A percentile compares a stretch with the other conserved stretches of the same genome.
Conservation (phyloP, 1,140 invertebrate species). For the Hydropsyche tenuis region DNA sequence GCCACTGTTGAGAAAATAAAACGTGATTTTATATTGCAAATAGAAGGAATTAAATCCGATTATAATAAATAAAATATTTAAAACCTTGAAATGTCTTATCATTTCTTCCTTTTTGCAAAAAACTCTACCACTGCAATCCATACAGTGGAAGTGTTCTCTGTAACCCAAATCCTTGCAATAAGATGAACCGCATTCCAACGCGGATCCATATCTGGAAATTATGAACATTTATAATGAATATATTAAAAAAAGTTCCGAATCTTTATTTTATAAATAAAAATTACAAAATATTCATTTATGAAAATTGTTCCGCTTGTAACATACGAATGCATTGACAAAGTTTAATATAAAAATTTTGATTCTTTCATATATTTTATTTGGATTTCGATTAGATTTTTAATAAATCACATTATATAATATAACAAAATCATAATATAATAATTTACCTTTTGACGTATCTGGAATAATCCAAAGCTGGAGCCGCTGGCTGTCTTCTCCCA, state of each 20-base stretch:
- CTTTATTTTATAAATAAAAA: no score
- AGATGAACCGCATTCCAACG: constrained; percentile 78
- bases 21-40: no score
- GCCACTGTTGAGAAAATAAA: constrained; percentile 80
- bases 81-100: constrained; percentile 87
- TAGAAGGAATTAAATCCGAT: background rate
- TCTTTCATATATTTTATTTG: no score
- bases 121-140: constrained; percentile 87
- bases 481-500: constrained; percentile 58
- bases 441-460: constrained; percentile 79
- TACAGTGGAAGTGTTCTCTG: constrained; percentile 95
- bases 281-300: no score
- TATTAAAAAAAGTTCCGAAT: no score
- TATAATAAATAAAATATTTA: constrained; percentile 6
- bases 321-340: no score
- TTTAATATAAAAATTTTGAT: no score
- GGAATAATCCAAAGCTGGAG: constrained; percentile 73
- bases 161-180: constrained; percentile 85
- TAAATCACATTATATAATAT: background rate
- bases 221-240: constrained; percentile 32
- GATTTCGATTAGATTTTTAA: background rate
- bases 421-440: background rate
- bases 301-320: background rate
- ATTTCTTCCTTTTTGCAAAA: constrained; percentile 99
- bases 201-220: constrained; percentile 65